A percentile compares a stretch with the other conserved stretches of the same genome.
Evolutionary conservation across 2,113 vertebrate species (phyloP).

Genomic region (Hippoglossus stenolepis): DNA sequence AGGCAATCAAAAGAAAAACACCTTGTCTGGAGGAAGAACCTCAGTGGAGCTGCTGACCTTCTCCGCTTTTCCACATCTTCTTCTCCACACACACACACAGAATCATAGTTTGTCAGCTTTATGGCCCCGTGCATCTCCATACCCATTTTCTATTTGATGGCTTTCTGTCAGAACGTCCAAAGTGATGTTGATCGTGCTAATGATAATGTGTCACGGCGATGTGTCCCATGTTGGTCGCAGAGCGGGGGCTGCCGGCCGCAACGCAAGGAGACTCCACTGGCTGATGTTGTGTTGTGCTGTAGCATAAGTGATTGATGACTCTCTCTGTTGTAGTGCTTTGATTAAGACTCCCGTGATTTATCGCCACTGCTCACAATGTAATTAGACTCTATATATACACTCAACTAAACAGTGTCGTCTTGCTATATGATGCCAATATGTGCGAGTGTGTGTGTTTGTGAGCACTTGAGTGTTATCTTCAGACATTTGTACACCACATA

Average conservation of each 20-base stretch:
- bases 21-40: background rate
- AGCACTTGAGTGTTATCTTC: slow-evolving; percentile 29
- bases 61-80: background rate
- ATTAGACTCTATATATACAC: slow-evolving; percentile 76
- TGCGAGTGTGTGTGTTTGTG: slow-evolving; percentile 37
- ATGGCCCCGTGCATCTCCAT: slow-evolving; percentile 50
- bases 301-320: slow-evolving; percentile 81
- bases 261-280: slow-evolving; percentile 53
- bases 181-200: slow-evolving; percentile 72
- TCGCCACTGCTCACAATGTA: slow-evolving; percentile 76
- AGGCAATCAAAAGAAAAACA: slow-evolving; percentile 37
- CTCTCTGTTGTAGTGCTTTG: slow-evolving; percentile 75
- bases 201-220: slow-evolving; percentile 70
- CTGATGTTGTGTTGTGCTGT: slow-evolving; percentile 62
- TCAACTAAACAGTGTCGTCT: slow-evolving; percentile 60
- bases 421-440: slow-evolving; percentile 44
- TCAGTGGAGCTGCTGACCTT: slow-evolving; percentile 14
- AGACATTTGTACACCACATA: slow-evolving; percentile 33
- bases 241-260: slow-evolving; percentile 45
- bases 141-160: slow-evolving; percentile 60
- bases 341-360: slow-evolving; percentile 84
- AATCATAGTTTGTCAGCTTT: slow-evolving; percentile 43
- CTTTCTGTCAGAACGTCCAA: slow-evolving; percentile 62
- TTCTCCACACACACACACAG: no score
- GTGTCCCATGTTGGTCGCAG: slow-evolving; percentile 41